phyloP scores from a whole-genome alignment of 2,113 vertebrate species.

The Daubentonia madagascariensis region DNA sequence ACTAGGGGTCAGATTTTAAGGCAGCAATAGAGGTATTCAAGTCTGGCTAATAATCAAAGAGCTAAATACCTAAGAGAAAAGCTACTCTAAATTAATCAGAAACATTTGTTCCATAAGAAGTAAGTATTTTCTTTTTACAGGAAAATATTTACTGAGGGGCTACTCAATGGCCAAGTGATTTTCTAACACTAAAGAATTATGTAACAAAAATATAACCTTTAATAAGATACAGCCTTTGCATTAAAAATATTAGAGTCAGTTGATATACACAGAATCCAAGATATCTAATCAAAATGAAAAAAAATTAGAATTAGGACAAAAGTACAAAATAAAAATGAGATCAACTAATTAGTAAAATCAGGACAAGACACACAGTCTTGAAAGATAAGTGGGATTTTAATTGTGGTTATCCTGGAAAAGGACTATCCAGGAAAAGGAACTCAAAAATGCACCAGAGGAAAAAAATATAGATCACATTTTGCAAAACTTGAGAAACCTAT shows the following conservation, averaged over 20 bases:
- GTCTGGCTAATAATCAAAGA: background rate
- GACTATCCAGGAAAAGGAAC: background rate
- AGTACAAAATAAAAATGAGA: background rate
- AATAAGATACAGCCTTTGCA: background rate
- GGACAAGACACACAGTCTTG: rapidly evolving
- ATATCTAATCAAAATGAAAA: background rate
- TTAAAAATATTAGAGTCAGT: background rate
- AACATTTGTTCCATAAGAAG: background rate
- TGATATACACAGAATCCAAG: background rate
- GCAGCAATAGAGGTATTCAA: background rate
- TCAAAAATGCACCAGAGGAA: background rate
- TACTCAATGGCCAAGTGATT: background rate
- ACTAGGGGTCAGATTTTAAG: background rate
- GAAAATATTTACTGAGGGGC: background rate
- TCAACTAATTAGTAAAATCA: background rate
- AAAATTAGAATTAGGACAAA: background rate
- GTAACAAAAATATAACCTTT: background rate
- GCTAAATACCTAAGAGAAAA: background rate
- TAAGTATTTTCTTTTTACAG: background rate
- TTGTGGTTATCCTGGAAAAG: background rate
- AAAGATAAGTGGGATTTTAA: background rate
- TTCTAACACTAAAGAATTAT: background rate
- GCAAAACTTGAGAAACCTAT: background rate
- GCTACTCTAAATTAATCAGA: background rate
- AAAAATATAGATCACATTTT: background rate